Evolutionary conservation across 2,888 invertebrate species (phyloP), one percentile per base, ranked within the genome.

Genomic region (Stenurella melanura): DNA sequence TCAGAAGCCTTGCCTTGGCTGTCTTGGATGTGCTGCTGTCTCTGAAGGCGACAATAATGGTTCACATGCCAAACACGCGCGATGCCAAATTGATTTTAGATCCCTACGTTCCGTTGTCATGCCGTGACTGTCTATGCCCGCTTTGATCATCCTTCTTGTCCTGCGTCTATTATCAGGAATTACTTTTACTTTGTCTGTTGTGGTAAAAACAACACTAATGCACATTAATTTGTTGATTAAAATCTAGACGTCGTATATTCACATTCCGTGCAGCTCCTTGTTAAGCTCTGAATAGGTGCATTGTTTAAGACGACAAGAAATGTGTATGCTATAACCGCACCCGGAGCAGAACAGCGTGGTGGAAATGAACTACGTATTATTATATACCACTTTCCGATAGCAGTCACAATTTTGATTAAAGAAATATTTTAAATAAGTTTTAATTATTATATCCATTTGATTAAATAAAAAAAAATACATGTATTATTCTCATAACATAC

Each of bases 21-120:
- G 42, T 70, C 70, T 60, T 61, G 42, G 70, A 70, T 70, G 70
- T 70, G 70, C 19, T 19, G 60, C 70, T 38, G 67, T 58, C 67
- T 74, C 74, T 38, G 56, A 38, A 34, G 74, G 74, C 67, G 74
- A 74, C 74, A 74, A 74, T 74, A 74, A 74, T 74, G 58, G 57
- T 67, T 58, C 58, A 38, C 67, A 74, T 58, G 66, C 67, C 74
- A 38, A 67, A 74, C 74, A 74, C 74, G 74, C 64, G 56, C 74
- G 11, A 67, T 67, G 67, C 50, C 74, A 67, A 74, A 74, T 74
- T 74, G 74, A 74, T 74, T 74, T 73, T 60, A 26, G 74, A 42
- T 74, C 67, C 58, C 74, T 18, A 34, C 58, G 50, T 58, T 58
- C 18, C 67, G 42, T 54, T 58, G 70, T 56, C 70, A 60, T 70